Percentiles rank a stretch among this genome's conserved stretches.
Evolutionary conservation across 1,140 invertebrate genomes (phyloP).

Genomic region (Nasonia longicornis): DNA sequence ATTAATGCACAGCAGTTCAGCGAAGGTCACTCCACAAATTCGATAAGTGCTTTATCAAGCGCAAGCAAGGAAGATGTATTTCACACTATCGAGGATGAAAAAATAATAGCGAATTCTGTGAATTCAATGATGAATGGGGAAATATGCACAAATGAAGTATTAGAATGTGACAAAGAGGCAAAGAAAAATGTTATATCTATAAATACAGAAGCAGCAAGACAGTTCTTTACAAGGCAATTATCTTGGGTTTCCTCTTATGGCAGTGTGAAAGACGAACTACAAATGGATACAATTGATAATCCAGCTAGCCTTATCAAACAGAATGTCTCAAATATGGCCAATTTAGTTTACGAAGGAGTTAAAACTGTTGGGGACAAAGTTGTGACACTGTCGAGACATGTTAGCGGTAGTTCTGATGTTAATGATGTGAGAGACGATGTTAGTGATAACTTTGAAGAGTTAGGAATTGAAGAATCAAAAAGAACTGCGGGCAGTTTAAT

Average conservation of each 20-base stretch:
- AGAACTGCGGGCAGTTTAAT: conserved; percentile 63
- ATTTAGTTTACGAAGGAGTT: conserved; percentile 80
- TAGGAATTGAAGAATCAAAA: conserved; percentile 68
- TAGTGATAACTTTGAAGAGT: conserved; percentile 69
- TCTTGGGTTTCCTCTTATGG: conserved; percentile 78
- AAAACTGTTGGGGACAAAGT: conserved; percentile 82
- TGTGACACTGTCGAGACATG: conserved; percentile 78
- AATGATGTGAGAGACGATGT: conserved; percentile 69
- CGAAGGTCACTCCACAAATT: conserved; percentile 68
- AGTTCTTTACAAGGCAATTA: conserved; percentile 78
- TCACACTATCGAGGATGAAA: conserved; percentile 49
- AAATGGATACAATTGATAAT: conserved; percentile 74
- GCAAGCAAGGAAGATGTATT: conserved; percentile 63
- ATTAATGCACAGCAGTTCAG: conserved; percentile 68
- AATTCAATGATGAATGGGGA: conserved; percentile 59
- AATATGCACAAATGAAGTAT: conserved; percentile 57
- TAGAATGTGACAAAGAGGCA: conserved; percentile 69
- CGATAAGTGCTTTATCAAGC: conserved; percentile 68
- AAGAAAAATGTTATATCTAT: conserved; percentile 77
- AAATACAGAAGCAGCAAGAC: conserved; percentile 78
- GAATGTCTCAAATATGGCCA: conserved; percentile 81
- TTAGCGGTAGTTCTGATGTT: conserved; percentile 79
- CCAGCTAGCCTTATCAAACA: conserved; percentile 75
- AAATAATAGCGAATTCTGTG: conserved; percentile 47
- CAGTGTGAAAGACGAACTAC: conserved; percentile 73